Evolutionary conservation across 2,888 invertebrate species (phyloP).

Genomic region (Ennomos erosarius): DNA sequence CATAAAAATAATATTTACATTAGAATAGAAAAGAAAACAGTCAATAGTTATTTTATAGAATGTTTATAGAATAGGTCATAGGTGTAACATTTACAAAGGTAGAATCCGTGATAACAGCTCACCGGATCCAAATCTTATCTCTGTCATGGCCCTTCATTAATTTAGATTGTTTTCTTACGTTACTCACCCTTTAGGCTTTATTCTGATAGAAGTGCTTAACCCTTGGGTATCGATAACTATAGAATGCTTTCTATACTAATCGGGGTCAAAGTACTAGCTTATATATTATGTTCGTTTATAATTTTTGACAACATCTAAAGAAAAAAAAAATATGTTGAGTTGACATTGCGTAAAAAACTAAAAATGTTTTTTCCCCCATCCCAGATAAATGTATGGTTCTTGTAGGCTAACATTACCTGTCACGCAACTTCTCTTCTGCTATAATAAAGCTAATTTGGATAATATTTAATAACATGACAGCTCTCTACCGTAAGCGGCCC

Average conservation of each 20-base stretch:
- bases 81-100: constrained; percentile 17
- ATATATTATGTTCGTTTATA: constrained; percentile 2
- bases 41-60: constrained; percentile 19
- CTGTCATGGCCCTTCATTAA: constrained; percentile 28
- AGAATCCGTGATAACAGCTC: constrained; percentile 15
- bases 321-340: too few relatives aligned
- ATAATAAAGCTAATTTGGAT: too few relatives aligned
- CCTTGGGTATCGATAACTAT: constrained; percentile 21
- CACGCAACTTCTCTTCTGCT: too few relatives aligned
- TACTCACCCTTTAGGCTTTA: constrained; percentile 25
- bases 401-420: too few relatives aligned
- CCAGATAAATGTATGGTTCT: too few relatives aligned
- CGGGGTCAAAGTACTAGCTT: neutral
- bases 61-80: constrained; percentile 8
- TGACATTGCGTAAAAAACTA: too few relatives aligned
- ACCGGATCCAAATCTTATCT: constrained; percentile 23
- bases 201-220: constrained; percentile 26
- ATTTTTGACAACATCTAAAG: too few relatives aligned
- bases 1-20: too few relatives aligned
- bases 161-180: constrained; percentile 33
- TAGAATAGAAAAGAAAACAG: neutral
- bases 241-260: constrained; percentile 14
- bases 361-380: too few relatives aligned
- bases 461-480: too few relatives aligned
- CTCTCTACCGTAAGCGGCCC: too few relatives aligned